A percentile compares a stretch with the other conserved stretches of the same genome.
phyloP scores from a whole-genome alignment of 2,113 vertebrate species.

The Rostratula benghalensis region DNA sequence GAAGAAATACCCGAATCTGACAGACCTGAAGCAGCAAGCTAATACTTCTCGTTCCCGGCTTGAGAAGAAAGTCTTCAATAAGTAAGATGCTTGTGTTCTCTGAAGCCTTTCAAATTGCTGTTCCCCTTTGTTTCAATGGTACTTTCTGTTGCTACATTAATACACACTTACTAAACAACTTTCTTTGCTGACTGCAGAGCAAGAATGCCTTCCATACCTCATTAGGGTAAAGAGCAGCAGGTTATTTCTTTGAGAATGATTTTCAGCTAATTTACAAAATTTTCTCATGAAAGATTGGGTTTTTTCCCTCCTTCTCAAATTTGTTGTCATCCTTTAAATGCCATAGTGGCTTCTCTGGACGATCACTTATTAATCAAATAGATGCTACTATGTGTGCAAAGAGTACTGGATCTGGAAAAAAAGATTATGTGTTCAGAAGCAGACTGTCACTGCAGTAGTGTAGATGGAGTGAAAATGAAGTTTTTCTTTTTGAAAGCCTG shows the following conservation, averaged over 20 bases:
- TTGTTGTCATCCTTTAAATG: background rate
- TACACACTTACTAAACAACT: background rate
- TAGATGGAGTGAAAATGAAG: background rate
- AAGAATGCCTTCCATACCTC: background rate
- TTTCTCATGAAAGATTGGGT: background rate
- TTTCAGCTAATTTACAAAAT: background rate
- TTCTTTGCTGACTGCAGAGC: background rate
- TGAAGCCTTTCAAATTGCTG: background rate
- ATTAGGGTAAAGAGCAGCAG: background rate
- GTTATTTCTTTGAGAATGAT: background rate
- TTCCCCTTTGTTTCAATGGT: background rate
- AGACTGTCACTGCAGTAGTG: background rate
- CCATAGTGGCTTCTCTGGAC: background rate
- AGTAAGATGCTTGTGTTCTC: conserved; percentile 74
- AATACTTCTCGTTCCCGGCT: conserved; percentile 86
- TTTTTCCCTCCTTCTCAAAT: background rate
- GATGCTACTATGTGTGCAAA: background rate
- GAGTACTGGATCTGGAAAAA: background rate
- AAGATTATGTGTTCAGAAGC: background rate
- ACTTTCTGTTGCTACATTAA: background rate
- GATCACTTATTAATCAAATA: background rate
- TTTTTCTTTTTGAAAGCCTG: background rate
- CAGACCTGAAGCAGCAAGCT: conserved; percentile 84
- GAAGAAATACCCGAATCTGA: conserved; percentile 86
- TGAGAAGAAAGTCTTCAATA: conserved; percentile 90